Evolutionary conservation across 2,797 vertebrate genomes (phyloP).

Genomic region (Gymnodraco acuticeps): DNA sequence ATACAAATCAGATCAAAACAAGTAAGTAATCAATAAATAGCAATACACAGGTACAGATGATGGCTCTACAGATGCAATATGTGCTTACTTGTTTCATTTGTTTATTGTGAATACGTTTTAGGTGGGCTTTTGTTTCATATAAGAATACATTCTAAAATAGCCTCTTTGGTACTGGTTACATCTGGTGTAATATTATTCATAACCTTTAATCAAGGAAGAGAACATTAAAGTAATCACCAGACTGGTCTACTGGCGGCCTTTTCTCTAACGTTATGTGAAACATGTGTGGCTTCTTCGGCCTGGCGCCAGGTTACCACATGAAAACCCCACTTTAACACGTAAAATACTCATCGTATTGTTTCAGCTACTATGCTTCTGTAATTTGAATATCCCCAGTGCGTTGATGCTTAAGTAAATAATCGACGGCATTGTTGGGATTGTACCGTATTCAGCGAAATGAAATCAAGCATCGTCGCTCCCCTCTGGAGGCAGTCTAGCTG

Average conservation of each 20-base stretch:
- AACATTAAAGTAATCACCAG: neutral
- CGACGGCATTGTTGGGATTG: neutral
- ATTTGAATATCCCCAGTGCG: neutral
- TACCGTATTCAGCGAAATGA: slow-evolving; percentile 36
- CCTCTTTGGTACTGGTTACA: neutral
- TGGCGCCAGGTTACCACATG: neutral
- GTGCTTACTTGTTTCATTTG: neutral
- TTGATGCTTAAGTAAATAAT: neutral
- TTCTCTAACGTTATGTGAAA: neutral
- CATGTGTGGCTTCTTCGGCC: neutral
- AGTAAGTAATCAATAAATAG: neutral
- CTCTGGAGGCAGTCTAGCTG: slow-evolving; percentile 52
- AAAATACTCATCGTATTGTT: no score
- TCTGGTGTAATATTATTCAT: neutral
- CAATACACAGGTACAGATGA: neutral
- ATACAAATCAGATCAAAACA: no score
- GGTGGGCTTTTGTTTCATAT: no score
- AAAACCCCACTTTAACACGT: neutral
- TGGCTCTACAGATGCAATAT: neutral
- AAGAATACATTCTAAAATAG: neutral
- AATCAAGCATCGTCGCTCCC: slow-evolving; percentile 46
- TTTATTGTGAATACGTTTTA: neutral
- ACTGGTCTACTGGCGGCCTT: neutral
- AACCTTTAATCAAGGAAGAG: neutral
- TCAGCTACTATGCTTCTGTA: no score